Evolutionary conservation across 2,113 vertebrate species (phyloP).

Genomic region (Brienomyrus longianalis): DNA sequence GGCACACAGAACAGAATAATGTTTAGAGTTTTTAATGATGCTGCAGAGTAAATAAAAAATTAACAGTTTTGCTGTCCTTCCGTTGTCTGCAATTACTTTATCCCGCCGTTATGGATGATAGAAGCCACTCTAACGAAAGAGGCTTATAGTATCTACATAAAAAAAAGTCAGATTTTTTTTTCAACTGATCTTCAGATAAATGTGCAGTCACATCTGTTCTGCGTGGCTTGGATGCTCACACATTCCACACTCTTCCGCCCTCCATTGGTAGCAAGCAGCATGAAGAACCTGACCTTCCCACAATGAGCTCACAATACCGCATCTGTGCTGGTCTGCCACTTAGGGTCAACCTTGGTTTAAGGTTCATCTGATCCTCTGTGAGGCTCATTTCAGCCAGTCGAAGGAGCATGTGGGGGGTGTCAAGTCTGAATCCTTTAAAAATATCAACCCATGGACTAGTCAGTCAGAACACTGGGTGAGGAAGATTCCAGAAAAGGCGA

Average conservation of each 20-base stretch:
- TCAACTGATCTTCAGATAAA: not conserved
- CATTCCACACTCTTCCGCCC: not conserved
- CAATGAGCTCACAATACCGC: not conserved
- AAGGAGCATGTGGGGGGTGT: not conserved
- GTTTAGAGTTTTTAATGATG: not conserved
- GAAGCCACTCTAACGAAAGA: not conserved
- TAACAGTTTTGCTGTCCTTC: not conserved
- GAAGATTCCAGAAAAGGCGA: not conserved
- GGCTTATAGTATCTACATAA: not conserved
- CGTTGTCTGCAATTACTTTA: not conserved
- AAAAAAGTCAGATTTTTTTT: not conserved
- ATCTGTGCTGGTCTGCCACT: not conserved
- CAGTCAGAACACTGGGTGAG: not conserved
- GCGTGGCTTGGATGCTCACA: constrained; percentile 6
- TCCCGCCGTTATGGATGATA: not conserved
- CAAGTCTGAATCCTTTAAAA: not conserved
- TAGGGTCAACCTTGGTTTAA: not conserved
- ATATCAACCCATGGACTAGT: not conserved
- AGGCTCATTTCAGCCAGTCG: not conserved
- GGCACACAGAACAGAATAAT: not conserved
- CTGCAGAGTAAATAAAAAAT: not conserved
- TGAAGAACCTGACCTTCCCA: not conserved
- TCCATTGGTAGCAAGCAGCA: not conserved
- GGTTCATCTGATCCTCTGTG: not conserved
- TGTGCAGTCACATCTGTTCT: constrained; percentile 19